A percentile compares a stretch with the other conserved stretches of the same genome.
Conservation (phyloP, 2,113 vertebrate species). For the Odocoileus hemionus region DNA sequence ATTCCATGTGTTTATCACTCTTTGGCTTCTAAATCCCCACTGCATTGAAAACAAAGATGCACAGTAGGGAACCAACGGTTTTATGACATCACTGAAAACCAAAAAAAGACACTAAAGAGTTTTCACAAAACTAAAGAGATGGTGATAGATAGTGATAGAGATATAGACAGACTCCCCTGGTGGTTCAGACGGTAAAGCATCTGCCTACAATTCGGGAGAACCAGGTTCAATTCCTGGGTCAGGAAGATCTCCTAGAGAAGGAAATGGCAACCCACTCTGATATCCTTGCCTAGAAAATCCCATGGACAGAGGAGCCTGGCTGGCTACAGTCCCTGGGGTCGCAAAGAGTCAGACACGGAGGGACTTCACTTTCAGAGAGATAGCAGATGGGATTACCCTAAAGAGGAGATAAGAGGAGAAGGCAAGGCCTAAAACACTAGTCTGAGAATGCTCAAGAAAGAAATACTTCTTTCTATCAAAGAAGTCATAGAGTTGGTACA, state of each 20-base stretch:
- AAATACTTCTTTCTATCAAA: neutral
- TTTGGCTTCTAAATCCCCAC: neutral
- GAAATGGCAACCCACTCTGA: neutral
- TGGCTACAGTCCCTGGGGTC: neutral
- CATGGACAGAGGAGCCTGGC: neutral
- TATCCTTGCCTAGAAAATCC: neutral
- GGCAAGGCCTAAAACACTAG: neutral
- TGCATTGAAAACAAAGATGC: neutral
- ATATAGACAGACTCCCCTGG: neutral
- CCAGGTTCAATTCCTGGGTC: neutral
- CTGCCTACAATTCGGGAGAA: neutral
- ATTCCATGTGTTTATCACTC: neutral
- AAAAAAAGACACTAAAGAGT: neutral
- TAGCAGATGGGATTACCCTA: neutral
- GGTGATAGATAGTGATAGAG: neutral
- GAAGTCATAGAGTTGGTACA: neutral
- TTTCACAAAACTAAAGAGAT: neutral
- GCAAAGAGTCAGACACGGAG: neutral
- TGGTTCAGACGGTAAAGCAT: neutral
- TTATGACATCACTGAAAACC: neutral
- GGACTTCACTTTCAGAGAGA: neutral
- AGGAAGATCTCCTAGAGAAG: neutral
- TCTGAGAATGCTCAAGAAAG: neutral
- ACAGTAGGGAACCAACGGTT: neutral
- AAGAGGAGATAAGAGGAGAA: neutral